Percentiles rank a stretch among this genome's conserved stretches.
Conservation (phyloP, 2,888 invertebrate genomes). For the Heliconius sara region DNA sequence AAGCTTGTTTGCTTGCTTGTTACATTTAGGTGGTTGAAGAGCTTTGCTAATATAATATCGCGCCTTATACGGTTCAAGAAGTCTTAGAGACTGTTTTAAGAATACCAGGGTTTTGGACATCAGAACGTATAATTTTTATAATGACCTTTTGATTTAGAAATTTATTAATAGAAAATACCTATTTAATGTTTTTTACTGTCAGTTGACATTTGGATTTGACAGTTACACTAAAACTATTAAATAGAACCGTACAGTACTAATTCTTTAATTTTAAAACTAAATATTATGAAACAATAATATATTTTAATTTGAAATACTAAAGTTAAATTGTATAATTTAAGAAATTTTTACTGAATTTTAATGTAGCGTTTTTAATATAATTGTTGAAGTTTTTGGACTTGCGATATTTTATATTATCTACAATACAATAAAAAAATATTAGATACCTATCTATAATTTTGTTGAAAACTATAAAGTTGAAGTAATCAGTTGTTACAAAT, state of each 20-base stretch:
- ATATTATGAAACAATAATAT: no score
- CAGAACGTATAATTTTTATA: neutral
- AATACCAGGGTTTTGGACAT: constrained; percentile 32
- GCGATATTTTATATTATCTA: neutral
- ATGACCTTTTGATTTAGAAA: neutral
- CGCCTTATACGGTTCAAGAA: neutral
- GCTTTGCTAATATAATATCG: neutral
- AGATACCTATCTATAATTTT: neutral
- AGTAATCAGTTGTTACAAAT: constrained; percentile 11
- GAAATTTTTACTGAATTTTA: neutral
- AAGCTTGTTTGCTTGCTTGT: neutral
- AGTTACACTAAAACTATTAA: neutral
- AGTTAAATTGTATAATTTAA: neutral
- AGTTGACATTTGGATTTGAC: constrained; percentile 5
- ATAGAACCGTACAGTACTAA: no score
- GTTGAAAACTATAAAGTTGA: constrained; percentile 18
- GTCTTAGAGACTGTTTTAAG: neutral
- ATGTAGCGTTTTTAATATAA: neutral
- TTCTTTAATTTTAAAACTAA: neutral
- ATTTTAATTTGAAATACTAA: no score
- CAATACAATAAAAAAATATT: neutral
- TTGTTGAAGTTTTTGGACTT: neutral
- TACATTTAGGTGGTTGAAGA: neutral
- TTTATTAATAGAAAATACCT: constrained; percentile 12
- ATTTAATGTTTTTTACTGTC: constrained; percentile 8